Evolutionary conservation across 2,797 vertebrate species (phyloP).

Genomic region (Remorina albescens): DNA sequence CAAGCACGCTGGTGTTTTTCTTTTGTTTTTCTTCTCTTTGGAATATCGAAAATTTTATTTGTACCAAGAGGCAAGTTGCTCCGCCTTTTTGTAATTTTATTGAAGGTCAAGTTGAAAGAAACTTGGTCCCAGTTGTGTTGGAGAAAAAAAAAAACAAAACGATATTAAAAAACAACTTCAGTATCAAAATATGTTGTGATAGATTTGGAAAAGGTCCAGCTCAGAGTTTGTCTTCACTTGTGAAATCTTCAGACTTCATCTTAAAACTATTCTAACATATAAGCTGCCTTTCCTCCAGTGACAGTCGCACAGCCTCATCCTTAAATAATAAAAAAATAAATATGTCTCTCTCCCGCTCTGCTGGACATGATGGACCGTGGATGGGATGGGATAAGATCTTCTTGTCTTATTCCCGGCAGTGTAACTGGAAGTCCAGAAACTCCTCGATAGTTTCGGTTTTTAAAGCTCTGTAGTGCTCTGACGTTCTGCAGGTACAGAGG

Average conservation of each 20-base stretch:
- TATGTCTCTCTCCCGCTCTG: not conserved
- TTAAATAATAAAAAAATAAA: not conserved
- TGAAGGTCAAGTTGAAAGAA: not conserved
- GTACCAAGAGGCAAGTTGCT: not conserved
- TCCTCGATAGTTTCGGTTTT: not conserved
- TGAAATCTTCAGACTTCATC: not conserved
- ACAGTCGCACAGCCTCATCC: not conserved
- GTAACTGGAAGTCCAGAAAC: not conserved
- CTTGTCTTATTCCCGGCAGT: too few relatives aligned
- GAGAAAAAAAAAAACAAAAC: too few relatives aligned
- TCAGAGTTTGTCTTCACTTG: not conserved
- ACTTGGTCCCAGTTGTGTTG: too few relatives aligned
- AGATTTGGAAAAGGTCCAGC: not conserved
- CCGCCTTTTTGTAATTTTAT: not conserved
- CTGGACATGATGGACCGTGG: too few relatives aligned
- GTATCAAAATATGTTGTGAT: not conserved
- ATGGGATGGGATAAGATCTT: not conserved
- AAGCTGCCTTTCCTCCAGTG: not conserved
- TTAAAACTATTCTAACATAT: not conserved
- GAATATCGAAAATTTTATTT: not conserved
- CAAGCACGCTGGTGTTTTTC: not conserved
- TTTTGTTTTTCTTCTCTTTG: not conserved
- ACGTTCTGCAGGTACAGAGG: not conserved
- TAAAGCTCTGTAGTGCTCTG: conserved; percentile 29
- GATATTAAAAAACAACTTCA: too few relatives aligned